Base-by-base conservation (phyloP, 2,797 vertebrate genomes). In the Tragelaphus oryx region DNA sequence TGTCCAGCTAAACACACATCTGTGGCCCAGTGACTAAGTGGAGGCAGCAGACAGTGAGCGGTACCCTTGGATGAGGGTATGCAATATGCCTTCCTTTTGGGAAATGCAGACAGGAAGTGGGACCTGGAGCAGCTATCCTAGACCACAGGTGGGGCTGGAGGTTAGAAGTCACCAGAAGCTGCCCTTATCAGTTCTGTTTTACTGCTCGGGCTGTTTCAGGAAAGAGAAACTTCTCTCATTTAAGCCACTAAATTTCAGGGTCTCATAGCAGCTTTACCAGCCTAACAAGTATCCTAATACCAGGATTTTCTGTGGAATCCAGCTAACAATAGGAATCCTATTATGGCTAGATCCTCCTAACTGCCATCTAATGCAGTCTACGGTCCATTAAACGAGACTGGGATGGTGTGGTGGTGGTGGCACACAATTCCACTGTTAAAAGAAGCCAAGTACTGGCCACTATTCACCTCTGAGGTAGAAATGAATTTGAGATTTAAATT, bases 41-140 rank as follows among this genome's bases (percentile, higher is more conserved):
- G 9, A 48, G n/a, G 52, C 37, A 11, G 7, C 1, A 17, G 37
- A 11, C 1, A 4, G 62, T 22, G 2, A 78, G 37, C 1, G 1
- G 22, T 50, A 22, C 37, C 37, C 74, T 30, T 13, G 4, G 6
- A 4, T 0, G 16, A 59, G 20, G 2, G 13, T 14, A 24, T 26
- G 9, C 22, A 24, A 0, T 2, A 2, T 37, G 28, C n/a, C 28
- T n/a, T 14, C 48, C 89, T 13, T 8, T 10, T 6, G 22, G 30
- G 57, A 13, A n/a, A 20, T 26, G 57, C 13, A 55, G 48, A 41
- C 8, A 1, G n/a, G 9, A 65, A 59, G 2, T 41, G 11, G 65
- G 37, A 10, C 24, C 17, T 17, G 37, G 30, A 24, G 76, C n/a
- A 8, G 26, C 75, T 17, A 65, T 55, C 54, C 55, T 4, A 24